Evolutionary conservation across 2,888 invertebrate genomes (phyloP), one percentile per base, ranked within the genome.

Genomic region (Chloroclysta siterata): DNA sequence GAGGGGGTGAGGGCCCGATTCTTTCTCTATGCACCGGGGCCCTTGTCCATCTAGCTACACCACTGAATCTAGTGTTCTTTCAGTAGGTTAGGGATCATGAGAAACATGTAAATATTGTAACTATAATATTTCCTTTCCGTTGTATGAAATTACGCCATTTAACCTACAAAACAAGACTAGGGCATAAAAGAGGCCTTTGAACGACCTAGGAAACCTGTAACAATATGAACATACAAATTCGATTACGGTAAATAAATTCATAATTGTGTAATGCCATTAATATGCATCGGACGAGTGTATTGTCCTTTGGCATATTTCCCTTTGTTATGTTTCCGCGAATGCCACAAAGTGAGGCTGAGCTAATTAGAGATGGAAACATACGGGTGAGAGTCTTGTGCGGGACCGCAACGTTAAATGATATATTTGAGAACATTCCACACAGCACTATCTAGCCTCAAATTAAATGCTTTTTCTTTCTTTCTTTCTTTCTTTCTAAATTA

Each of bases 291-390:
- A 42, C 33, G 57, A 66, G 67, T 62, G 60, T 68, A 69, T 67
- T 69, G 78, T 81, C 79, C 85, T 86, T 84, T 86, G 84, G 81
- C 84, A 82, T 79, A 77, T 73, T 80, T 80, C 83, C 85, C 87
- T 89, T 86, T 87, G 78, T 77, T 82, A 82, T 79, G 78, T 80
- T 89, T 89, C 89, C 82, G 75, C 81, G 88, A 89, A 89, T 77
- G 82, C 83, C 86, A 88, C 89, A 89, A 88, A 86, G 84, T 83
- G 61, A 79, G 81, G 81, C 80, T 80, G 78, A 73, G 77, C 85
- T 89, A 89, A 90, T 90, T 90, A 88, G 77, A 72, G 72, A 57
- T 69, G 74, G 57, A 66, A 75, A 82, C 71, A 76, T 66, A 88
- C 78, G 83, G 70, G 46, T 3, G 6, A 29, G 29, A 63, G 60